Base-by-base conservation (phyloP, 1,140 invertebrate genomes). In the Drosophila rufa region DNA sequence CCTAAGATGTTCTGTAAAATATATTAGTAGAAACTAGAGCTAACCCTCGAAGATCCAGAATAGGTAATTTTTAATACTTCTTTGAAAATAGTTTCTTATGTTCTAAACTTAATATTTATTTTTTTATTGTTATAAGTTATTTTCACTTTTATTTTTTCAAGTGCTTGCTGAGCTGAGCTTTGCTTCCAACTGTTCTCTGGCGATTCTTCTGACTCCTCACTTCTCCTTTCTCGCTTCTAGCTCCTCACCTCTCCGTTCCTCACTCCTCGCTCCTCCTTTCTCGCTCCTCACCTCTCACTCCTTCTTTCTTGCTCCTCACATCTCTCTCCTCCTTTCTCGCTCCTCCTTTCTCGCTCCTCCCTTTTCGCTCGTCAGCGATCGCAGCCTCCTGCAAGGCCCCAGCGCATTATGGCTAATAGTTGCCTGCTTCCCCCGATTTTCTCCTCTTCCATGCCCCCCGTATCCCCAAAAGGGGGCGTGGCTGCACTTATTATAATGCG, bases 401-500 rank as follows among this genome's bases (percentile, higher is more conserved):
- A 60, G 67, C 71, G 75, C 82, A 83, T 87, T 87, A 79, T 82
- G 84, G 80, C 75, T 87, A 87, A 87, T 79, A 89, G 74, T 89
- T 80, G 77, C 61, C 58, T 43, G 45, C 38, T 27, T 73, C 33
- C 67, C 55, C 38, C 14, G 36, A 40, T 19, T 65, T 58, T 40
- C 60, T 45, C 30, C 43, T 43, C 36, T 45, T 15, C 30, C n/a
- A 50, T 43, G 19, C 38, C 47, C 42, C 17, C 27, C 53, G 12
- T n/a, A 36, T 60, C 19, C 64, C 46, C 47, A 48, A 47, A 55
- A 42, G 57, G 55, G 48, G 79, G 82, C 79, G 82, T 67, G 77
- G 81, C 59, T 81, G 78, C 76, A 84, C 81, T 84, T 86, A 86
- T 86, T 85, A 85, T 85, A 85, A 85, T 86, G 82, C 67, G 55